These are phyloP conservation scores for Neostethus bicornis DNA, from an alignment of 2,797 vertebrate genomes.

Conservation along the genomic window DNA sequence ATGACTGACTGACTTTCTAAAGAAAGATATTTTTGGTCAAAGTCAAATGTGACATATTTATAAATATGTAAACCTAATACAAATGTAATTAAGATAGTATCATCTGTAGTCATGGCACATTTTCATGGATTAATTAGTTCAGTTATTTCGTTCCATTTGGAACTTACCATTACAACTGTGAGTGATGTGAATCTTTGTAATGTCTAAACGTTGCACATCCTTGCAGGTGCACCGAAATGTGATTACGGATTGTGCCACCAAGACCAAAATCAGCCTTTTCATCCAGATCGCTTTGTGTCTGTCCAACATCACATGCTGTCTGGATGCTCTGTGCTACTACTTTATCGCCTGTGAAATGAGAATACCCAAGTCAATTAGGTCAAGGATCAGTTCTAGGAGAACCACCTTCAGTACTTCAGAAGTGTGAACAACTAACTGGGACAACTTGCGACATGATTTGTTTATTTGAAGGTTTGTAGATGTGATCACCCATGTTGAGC, in stretches of 20 bases:
- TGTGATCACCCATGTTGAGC: background rate
- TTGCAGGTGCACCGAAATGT: conserved; percentile 71
- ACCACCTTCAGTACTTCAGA: conserved; percentile 65
- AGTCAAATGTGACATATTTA: too few species aligned
- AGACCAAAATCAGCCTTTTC: conserved; percentile 82
- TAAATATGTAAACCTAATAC: too few species aligned
- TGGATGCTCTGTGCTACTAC: conserved; percentile 92
- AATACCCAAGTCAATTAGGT: conserved; percentile 40
- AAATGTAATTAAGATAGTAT: too few species aligned
- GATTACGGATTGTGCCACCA: conserved; percentile 75
- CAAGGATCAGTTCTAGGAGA: background rate
- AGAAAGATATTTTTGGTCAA: too few species aligned
- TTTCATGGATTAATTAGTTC: too few species aligned
- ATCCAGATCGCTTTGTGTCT: conserved; percentile 85
- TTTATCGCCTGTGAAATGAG: conserved; percentile 85
- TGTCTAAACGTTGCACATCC: background rate
- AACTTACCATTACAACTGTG: too few species aligned
- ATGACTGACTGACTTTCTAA: too few species aligned
- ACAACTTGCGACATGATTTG: background rate
- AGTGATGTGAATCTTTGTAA: background rate
- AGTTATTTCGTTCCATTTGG: too few species aligned
- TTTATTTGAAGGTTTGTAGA: background rate
- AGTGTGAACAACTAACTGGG: conserved; percentile 43
- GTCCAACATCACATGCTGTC: conserved; percentile 90
- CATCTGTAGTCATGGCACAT: too few species aligned